phyloP scores from a whole-genome alignment of 2,888 invertebrate genomes.

The Ganaspis brasiliensis region DNA sequence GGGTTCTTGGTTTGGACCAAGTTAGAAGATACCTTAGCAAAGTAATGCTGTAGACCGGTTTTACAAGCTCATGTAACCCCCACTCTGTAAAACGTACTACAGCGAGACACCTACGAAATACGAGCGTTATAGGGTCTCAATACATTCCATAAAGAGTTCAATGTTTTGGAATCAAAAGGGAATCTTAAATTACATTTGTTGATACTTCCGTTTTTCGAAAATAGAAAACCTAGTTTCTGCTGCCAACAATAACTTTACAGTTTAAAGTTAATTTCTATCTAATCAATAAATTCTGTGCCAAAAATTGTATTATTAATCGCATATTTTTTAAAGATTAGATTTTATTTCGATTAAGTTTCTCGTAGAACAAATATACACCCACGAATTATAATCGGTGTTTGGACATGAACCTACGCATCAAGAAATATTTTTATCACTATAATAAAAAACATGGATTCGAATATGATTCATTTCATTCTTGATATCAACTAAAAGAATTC shows the following conservation, averaged over 20 bases:
- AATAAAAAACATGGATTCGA: background rate
- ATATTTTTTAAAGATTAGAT: too few relatives aligned
- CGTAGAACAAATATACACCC: background rate
- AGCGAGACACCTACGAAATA: constrained; percentile 54
- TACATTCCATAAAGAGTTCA: constrained; percentile 24
- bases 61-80: constrained; percentile 62
- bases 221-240: too few relatives aligned
- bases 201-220: background rate
- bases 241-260: too few relatives aligned
- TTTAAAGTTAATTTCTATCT: too few relatives aligned
- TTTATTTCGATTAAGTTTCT: background rate
- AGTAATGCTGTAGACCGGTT: constrained; percentile 71
- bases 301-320: too few relatives aligned
- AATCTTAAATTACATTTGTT: too few relatives aligned
- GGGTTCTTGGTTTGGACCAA: constrained; percentile 47
- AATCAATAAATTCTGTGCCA: too few relatives aligned
- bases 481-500: background rate
- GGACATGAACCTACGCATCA: constrained; percentile 5
- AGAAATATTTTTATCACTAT: background rate
- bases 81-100: constrained; percentile 10
- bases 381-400: background rate
- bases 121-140: constrained; percentile 19
- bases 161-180: background rate
- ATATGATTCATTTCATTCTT: constrained; percentile 2
- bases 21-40: constrained; percentile 54